Evolutionary conservation across 1,140 invertebrate species (phyloP), one percentile per base, ranked within the genome.

Genomic region (Rhysida immarginata): DNA sequence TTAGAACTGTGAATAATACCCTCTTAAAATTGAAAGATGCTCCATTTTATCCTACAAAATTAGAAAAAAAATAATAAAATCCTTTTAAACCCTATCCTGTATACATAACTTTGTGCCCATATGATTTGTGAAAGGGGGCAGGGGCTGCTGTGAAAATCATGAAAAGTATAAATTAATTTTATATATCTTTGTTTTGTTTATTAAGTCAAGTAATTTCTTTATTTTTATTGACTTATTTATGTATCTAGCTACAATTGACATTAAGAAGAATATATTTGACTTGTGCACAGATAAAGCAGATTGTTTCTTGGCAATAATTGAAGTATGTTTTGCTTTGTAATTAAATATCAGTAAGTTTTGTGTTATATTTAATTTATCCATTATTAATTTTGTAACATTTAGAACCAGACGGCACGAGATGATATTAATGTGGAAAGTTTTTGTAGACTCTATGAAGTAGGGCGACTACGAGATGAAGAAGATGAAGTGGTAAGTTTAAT

Each of bases 161-260:
- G n/a, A n/a, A n/a, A 16, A 35, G 16, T 35, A 16, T 35, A 35
- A 35, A 35, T 35, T 8, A 8, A 35, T 35, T 35, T 35, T 16
- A 35, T 35, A 35, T 35, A 35, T 35, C 16, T 35, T 35, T 35
- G 5, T 35, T 35, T 35, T 35, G 5, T 35, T n/a, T 42, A 48
- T 23, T 16, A 54, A 21, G 13, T 35, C 11, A 29, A 42, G n/a
- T n/a, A n/a, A n/a, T n/a, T n/a, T n/a, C n/a, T n/a, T n/a, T n/a
- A n/a, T n/a, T n/a, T n/a, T n/a, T n/a, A n/a, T n/a, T n/a, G n/a
- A n/a, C 35, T 57, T 54, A 57, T 62, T 57, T 61, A 55, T 59
- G 54, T 60, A 68, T 70, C 23, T 68, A 84, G 86, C 88, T 0
- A 95, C 91, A 0, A 82, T 87, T 58, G 90, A 94, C 72, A 83